Conservation (phyloP, 2,888 invertebrate genomes). For the Sarcophaga caerulescens region DNA sequence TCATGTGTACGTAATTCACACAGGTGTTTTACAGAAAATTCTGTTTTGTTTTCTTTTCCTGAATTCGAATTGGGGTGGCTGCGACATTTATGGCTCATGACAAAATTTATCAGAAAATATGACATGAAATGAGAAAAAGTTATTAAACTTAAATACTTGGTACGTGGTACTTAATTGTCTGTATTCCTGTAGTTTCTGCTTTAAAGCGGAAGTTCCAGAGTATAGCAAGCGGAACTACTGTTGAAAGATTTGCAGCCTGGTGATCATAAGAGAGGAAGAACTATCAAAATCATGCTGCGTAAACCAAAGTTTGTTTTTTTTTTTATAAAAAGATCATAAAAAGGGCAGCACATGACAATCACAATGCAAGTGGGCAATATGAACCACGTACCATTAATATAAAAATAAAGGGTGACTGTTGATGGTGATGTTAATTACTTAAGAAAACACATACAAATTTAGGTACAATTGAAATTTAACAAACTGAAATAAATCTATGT, state of each 20-base stretch:
- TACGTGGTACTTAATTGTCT: slow-evolving; percentile 55
- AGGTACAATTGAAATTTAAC: no score
- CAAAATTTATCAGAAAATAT: slow-evolving; percentile 13
- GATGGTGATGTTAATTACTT: background rate
- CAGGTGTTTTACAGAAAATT: slow-evolving; percentile 56
- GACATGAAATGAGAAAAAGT: slow-evolving; percentile 28
- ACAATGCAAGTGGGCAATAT: background rate
- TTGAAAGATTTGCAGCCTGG: slow-evolving; percentile 78
- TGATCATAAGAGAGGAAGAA: slow-evolving; percentile 26
- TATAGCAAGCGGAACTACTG: slow-evolving; percentile 79
- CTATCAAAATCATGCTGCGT: slow-evolving; percentile 48
- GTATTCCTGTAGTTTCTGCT: background rate
- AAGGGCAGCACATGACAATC: slow-evolving; percentile 29
- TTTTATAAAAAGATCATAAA: background rate
- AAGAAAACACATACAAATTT: no score
- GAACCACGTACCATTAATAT: background rate
- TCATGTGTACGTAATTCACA: slow-evolving; percentile 19
- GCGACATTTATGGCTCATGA: slow-evolving; percentile 50
- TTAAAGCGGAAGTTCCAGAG: slow-evolving; percentile 42
- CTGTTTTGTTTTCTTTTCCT: background rate
- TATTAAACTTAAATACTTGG: slow-evolving; percentile 62
- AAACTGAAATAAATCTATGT: no score
- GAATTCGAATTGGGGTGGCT: slow-evolving; percentile 33
- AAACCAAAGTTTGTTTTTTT: background rate
- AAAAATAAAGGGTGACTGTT: background rate